Evolutionary conservation across 1,140 invertebrate genomes (phyloP).

Genomic region (Caligus rogercresseyi): DNA sequence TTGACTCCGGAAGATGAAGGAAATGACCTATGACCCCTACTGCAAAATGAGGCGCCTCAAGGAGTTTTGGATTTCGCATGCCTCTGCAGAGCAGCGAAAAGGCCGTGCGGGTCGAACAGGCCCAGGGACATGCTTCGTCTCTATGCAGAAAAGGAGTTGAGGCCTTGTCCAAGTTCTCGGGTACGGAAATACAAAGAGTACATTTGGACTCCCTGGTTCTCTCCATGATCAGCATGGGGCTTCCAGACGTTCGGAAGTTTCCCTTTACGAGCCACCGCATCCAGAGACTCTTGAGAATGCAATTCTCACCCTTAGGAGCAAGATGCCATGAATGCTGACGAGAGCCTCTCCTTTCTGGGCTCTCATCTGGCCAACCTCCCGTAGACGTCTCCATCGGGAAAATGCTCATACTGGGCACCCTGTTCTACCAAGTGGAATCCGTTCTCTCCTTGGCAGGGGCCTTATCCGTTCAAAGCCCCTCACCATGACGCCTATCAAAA

Average conservation of each 20-base stretch:
- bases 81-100: slow-evolving; percentile 89
- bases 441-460: slow-evolving; percentile 74
- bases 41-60: slow-evolving; percentile 73
- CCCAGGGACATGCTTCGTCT: slow-evolving; percentile 60
- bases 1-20: slow-evolving; percentile 92
- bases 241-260: slow-evolving; percentile 75
- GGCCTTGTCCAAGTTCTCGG: slow-evolving; percentile 52
- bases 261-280: slow-evolving; percentile 74
- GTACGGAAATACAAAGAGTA: slow-evolving; percentile 77
- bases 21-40: slow-evolving; percentile 81
- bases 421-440: slow-evolving; percentile 79
- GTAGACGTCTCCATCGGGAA: slow-evolving; percentile 90
- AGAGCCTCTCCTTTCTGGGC: slow-evolving; percentile 75
- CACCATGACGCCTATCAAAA: slow-evolving; percentile 57
- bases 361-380: slow-evolving; percentile 69
- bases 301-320: slow-evolving; percentile 64
- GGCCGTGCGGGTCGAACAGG: slow-evolving; percentile 61
- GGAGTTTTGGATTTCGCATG: slow-evolving; percentile 92
- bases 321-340: slow-evolving; percentile 40
- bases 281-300: slow-evolving; percentile 66
- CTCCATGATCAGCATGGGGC: slow-evolving; percentile 84
- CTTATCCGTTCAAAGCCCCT: slow-evolving; percentile 78
- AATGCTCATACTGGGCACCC: slow-evolving; percentile 79
- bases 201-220: slow-evolving; percentile 77
- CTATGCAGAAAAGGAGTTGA: slow-evolving; percentile 74